These are phyloP conservation scores for Philopotamus ludificatus DNA, from an alignment of 1,140 invertebrate species.

Conservation along the genomic window DNA sequence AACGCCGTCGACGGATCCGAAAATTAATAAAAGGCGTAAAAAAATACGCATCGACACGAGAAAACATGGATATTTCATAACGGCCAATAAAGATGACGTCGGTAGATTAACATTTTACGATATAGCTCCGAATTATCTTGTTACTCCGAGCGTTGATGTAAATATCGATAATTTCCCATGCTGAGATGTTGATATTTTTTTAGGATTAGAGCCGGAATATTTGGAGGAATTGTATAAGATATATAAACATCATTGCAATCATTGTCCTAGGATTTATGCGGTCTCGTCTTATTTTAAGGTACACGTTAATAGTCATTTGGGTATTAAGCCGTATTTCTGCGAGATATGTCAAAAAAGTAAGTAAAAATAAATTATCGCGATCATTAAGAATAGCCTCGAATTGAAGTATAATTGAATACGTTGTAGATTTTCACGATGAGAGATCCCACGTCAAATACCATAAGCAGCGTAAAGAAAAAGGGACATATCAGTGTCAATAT, in stretches of 20 bases:
- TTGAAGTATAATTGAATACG: neutral
- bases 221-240: slow-evolving; percentile 19
- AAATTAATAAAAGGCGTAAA: neutral
- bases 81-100: slow-evolving; percentile 8
- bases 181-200: slow-evolving; percentile 1
- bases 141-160: neutral
- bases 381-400: neutral
- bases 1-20: neutral
- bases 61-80: slow-evolving; percentile 26
- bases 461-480: slow-evolving; percentile 23
- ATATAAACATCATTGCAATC: slow-evolving; percentile 27
- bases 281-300: slow-evolving; percentile 17
- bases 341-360: slow-evolving; percentile 31
- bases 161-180: neutral
- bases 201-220: slow-evolving; percentile 25
- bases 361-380: neutral
- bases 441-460: slow-evolving; percentile 27
- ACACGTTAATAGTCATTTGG: slow-evolving; percentile 19
- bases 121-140: no score
- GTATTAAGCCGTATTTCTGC: slow-evolving; percentile 23
- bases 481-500: slow-evolving; percentile 15
- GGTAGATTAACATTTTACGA: no score
- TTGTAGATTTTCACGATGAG: slow-evolving; percentile 26
- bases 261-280: slow-evolving; percentile 23
- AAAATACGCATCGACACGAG: slow-evolving; percentile 21